Base-by-base conservation (phyloP, 2,797 vertebrate genomes). In the Thunnus albacares region DNA sequence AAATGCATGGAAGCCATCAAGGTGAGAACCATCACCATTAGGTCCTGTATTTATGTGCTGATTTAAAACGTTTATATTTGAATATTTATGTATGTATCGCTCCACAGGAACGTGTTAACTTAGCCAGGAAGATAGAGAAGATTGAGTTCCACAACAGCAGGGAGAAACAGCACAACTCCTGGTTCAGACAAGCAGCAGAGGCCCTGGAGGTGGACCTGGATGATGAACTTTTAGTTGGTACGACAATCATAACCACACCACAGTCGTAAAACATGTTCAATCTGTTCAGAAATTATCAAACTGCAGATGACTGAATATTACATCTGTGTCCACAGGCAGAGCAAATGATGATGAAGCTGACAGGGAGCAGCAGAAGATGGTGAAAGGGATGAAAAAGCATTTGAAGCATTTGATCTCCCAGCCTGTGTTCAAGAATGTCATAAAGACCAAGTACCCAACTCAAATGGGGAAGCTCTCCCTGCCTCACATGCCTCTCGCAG, bases 401-500 rank as follows among this genome's bases (percentile, higher is more conserved):
- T 90, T 99, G 62, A 98, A 97, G 89, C 88, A 89, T 57, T 81
- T 98, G 86, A 93, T 98, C 53, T 95, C 95, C 0, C 96, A 97
- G 82, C 96, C 97, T 0, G 75, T 98, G 17, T 99, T 99, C 83
- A 96, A 95, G 87, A 93, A 93, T 12, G 35, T 91, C 45, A 95
- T 96, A 85, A 98, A 96, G 89, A 98, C 98, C 58, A 99, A 94
- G 87, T 99, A 99, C 62, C 98, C 98, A 1, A 99, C 98, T 17
- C 96, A 99, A 86, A 97, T 97, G 87, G 98, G 98, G 76, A 97
- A 91, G 84, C 94, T 96, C 0, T 88, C 93, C 0, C 69, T 96
- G 81, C 94, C 95, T 28, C 33, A 84, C 38, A 58, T 94, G 9
- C 89, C 94, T 38, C 43, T 56, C 0, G 55, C 82, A 5, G 87